Base-by-base conservation (phyloP, 2,888 invertebrate genomes). In the Diaprepes abbreviatus region DNA sequence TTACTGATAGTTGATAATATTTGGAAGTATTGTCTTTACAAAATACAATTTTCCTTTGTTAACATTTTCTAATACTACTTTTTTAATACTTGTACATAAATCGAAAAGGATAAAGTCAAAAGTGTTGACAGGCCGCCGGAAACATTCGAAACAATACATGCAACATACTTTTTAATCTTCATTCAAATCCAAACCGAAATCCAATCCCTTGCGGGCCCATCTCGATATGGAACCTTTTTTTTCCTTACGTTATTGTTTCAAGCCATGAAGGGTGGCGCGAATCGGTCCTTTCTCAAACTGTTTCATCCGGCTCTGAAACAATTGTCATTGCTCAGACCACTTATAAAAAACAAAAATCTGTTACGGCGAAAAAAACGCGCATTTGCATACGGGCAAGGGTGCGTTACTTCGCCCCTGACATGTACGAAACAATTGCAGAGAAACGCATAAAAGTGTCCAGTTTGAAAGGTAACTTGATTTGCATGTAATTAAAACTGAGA, bases 401-500 rank as follows among this genome's bases (percentile, higher is more conserved):
- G 69, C 38, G 36, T 45, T 19, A 10, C 16, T 31, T 14, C 33
- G 58, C 59, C 59, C 69, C 57, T 65, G 70, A 70, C 70, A 35
- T 54, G 16, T 24, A 24, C 48, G 55, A 60, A 68, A 72, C 67
- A 71, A 71, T 71, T 55, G 70, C 55, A 43, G 62, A 52, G 66
- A 69, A 54, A 54, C 55, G 69, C 60, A 72, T 72, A 72, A 72
- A 72, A 70, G 69, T 72, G 72, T 72, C 72, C 72, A 72, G 72
- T 72, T 70, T 62, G 38, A 72, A 72, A 72, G 72, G 72, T 72
- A 72, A 66, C 69, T 72, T 70, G 69, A 70, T 72, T 72, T 72
- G 72, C 72, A 72, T 72, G 69, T 72, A 72, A 72, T 72, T 72
- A 72, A 72, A 72, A 72, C 24, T 38, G 66, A 35, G 66, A 55